Percentiles rank a stretch among this genome's conserved stretches.
Evolutionary conservation across 2,113 vertebrate species (phyloP).

Genomic region (Delphinus delphis): DNA sequence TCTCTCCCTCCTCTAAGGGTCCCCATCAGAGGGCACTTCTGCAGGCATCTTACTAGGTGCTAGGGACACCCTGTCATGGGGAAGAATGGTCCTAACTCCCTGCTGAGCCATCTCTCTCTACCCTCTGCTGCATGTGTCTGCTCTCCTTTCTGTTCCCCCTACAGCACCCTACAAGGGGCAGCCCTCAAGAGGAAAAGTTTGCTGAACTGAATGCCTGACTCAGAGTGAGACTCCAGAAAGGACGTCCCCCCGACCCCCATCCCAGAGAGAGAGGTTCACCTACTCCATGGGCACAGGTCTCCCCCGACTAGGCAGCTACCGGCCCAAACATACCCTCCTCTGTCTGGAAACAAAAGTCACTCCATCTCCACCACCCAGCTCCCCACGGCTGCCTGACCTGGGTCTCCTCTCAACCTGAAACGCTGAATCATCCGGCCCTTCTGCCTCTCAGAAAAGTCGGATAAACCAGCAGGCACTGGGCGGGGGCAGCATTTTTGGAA

Average conservation of each 20-base stretch:
- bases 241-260: background rate
- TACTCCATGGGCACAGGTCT: background rate
- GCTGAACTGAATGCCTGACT: background rate
- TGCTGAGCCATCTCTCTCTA: background rate
- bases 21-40: background rate
- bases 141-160: background rate
- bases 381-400: slow-evolving; percentile 9
- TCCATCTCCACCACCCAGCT: background rate
- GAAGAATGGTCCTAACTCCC: background rate
- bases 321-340: background rate
- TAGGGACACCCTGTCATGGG: background rate
- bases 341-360: background rate
- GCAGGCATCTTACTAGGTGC: background rate
- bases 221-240: background rate
- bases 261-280: background rate
- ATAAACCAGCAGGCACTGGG: slow-evolving; percentile 60
- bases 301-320: background rate
- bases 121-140: background rate
- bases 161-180: background rate
- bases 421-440: slow-evolving; percentile 64
- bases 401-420: background rate
- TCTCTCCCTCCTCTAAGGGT: background rate
- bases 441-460: slow-evolving; percentile 24
- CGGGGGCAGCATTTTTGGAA: slow-evolving; percentile 60
- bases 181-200: background rate